Conservation (phyloP, 2,113 vertebrate genomes). For the Cheilinus undulatus region DNA sequence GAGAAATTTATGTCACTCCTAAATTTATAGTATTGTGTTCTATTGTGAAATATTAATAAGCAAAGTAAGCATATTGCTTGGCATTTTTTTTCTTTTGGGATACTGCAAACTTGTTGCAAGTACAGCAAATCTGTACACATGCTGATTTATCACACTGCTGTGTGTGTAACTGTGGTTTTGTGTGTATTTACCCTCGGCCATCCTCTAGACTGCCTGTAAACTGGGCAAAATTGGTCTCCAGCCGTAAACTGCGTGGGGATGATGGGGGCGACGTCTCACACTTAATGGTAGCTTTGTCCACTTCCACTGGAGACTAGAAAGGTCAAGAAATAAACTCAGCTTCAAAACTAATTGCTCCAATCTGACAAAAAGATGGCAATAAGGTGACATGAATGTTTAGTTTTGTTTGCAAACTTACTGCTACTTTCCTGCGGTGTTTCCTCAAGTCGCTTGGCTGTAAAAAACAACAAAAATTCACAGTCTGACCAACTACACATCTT, state of each 20-base stretch:
- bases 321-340: conserved; percentile 20
- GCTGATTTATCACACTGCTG: neutral
- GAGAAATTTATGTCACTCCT: neutral
- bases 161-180: conserved; percentile 37
- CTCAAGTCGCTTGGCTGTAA: conserved; percentile 95
- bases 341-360: neutral
- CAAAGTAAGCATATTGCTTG: neutral
- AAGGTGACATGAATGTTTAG: neutral
- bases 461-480: conserved; percentile 40
- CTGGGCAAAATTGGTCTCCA: conserved; percentile 92
- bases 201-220: conserved; percentile 92
- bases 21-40: neutral
- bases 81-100: neutral
- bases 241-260: conserved; percentile 91
- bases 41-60: neutral
- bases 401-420: conserved; percentile 84
- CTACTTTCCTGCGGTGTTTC: conserved; percentile 96
- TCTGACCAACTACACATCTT: conserved; percentile 34
- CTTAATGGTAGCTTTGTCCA: conserved; percentile 98
- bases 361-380: neutral
- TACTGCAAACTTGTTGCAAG: neutral
- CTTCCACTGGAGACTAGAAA: conserved; percentile 92
- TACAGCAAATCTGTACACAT: neutral
- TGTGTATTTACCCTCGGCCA: conserved; percentile 86
- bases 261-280: conserved; percentile 97